Conservation (phyloP, 2,113 vertebrate species). For the Fukomys damarensis region DNA sequence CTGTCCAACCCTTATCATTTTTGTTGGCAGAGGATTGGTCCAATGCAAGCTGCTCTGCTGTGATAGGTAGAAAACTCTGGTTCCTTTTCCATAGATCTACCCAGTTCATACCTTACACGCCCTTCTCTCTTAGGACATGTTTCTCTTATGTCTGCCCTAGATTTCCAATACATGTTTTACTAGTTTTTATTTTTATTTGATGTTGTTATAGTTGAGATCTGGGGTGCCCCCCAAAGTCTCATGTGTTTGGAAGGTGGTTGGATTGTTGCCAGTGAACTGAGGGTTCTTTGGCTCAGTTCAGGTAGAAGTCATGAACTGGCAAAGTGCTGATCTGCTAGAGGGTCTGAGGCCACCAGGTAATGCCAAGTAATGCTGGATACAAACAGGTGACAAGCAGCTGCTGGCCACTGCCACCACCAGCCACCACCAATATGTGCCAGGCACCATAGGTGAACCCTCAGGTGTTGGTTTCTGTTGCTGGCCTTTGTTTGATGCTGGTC, state of each 20-base stretch:
- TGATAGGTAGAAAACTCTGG: background rate
- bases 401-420: background rate
- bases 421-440: background rate
- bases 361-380: background rate
- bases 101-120: background rate
- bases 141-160: background rate
- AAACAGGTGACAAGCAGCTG: background rate
- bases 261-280: background rate
- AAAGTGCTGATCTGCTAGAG: background rate
- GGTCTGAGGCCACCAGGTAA: background rate
- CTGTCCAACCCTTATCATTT: background rate
- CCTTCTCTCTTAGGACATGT: background rate
- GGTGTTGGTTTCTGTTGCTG: background rate
- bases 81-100: background rate
- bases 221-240: background rate
- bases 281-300: background rate
- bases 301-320: background rate
- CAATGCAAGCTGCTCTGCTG: background rate
- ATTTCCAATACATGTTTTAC: background rate
- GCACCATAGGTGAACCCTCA: background rate
- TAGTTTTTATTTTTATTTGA: background rate
- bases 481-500: background rate
- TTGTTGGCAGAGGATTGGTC: background rate
- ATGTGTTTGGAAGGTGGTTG: background rate
- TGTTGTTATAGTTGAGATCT: background rate